phyloP scores from a whole-genome alignment of 2,797 vertebrate species.

The Rhinoraja longicauda region DNA sequence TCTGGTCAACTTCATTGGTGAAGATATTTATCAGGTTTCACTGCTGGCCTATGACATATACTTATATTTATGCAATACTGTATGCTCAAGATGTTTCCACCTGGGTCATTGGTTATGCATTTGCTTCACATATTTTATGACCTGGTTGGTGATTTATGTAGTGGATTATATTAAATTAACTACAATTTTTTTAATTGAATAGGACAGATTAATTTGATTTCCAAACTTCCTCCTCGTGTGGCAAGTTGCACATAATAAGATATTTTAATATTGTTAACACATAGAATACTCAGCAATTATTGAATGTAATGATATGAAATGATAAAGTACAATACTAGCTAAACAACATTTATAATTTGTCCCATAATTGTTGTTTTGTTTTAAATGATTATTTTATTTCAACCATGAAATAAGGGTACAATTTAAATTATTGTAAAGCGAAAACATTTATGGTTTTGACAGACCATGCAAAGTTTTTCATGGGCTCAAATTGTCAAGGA shows the following conservation, averaged over 20 bases:
- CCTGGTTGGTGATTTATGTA: slow-evolving; percentile 15
- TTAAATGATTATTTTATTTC: neutral
- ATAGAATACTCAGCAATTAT: neutral
- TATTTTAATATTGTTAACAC: neutral
- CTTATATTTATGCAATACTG: slow-evolving; percentile 22
- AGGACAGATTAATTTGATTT: neutral
- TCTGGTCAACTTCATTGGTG: slow-evolving; percentile 28
- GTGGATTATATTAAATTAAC: slow-evolving; percentile 32
- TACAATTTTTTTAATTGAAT: neutral
- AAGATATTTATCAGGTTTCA: slow-evolving; percentile 36
- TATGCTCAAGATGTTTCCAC: neutral
- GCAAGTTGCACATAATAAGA: neutral
- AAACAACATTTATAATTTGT: neutral
- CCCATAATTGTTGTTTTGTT: neutral
- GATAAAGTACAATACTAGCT: neutral
- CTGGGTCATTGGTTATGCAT: slow-evolving; percentile 27
- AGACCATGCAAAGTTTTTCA: neutral
- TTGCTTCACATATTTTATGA: slow-evolving; percentile 33
- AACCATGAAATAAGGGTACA: no score
- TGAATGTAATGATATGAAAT: neutral
- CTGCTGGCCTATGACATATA: slow-evolving; percentile 30
- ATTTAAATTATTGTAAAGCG: neutral
- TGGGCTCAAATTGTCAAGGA: neutral
- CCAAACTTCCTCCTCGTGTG: neutral
- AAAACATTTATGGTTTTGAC: neutral